Conservation (phyloP, 2,888 invertebrate species). For the Folsomia manolachei region DNA sequence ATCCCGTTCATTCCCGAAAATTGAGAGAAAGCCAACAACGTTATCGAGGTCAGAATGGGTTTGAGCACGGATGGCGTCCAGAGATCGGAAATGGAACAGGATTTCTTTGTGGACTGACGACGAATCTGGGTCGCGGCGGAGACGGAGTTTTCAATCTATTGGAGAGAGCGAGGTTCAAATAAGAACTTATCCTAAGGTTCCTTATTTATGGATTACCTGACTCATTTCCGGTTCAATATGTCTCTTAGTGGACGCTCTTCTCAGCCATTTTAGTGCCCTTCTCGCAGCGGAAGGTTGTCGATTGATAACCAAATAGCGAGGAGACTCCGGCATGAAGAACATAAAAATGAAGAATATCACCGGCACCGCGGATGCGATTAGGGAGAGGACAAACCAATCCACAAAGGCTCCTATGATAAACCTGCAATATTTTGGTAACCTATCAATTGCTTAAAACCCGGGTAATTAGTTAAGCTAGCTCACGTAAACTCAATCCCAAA, state of each 20-base stretch:
- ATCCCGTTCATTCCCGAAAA: conserved; percentile 40
- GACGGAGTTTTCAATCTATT: conserved; percentile 42
- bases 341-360: conserved; percentile 40
- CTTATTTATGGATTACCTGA: conserved; percentile 22
- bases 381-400: conserved; percentile 31
- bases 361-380: conserved; percentile 29
- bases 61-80: conserved; percentile 27
- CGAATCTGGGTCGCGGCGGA: background rate
- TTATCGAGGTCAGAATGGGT: conserved; percentile 31
- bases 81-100: conserved; percentile 17
- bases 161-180: background rate
- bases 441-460: background rate
- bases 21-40: conserved; percentile 38
- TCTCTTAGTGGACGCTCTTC: conserved; percentile 39
- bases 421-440: conserved; percentile 22
- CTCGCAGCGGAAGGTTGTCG: conserved; percentile 34
- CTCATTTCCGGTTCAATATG: conserved; percentile 41
- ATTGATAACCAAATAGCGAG: conserved; percentile 36
- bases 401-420: conserved; percentile 31
- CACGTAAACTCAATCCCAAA: conserved; percentile 41
- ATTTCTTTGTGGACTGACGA: conserved; percentile 1
- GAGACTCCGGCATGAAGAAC: conserved; percentile 46
- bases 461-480: conserved; percentile 14
- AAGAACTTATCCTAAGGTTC: background rate
- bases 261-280: conserved; percentile 44